Evolutionary conservation across 1,140 invertebrate species (phyloP).

Genomic region (Bilobella aurantiaca): DNA sequence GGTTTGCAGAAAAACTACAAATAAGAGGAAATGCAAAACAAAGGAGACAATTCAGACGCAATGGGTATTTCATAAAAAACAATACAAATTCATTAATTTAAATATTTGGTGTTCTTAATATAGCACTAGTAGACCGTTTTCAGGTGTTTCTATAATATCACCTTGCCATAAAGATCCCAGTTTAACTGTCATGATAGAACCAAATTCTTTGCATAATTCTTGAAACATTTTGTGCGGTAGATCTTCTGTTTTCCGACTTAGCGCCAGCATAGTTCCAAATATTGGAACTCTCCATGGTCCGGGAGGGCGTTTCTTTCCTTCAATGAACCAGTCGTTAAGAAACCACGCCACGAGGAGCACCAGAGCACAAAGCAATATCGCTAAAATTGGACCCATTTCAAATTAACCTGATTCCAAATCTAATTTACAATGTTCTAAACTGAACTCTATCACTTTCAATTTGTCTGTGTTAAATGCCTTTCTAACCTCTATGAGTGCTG

Average conservation of each 20-base stretch:
- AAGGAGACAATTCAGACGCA: no score
- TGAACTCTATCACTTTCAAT: no score
- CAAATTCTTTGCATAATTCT: not conserved
- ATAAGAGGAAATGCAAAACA: not conserved
- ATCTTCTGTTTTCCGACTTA: not conserved
- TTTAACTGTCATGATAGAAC: not conserved
- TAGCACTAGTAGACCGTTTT: no score
- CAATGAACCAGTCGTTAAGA: not conserved
- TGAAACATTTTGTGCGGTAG: not conserved
- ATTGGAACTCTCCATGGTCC: not conserved
- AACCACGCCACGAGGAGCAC: not conserved
- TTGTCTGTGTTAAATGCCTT: no score
- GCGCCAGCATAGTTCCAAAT: not conserved
- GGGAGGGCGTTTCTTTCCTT: not conserved
- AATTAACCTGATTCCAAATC: no score
- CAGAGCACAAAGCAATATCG: not conserved
- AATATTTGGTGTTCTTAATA: no score
- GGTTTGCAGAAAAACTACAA: no score
- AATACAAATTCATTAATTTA: no score
- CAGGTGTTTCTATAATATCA: no score
- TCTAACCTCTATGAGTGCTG: no score
- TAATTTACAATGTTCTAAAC: no score
- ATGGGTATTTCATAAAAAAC: no score
- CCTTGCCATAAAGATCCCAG: not conserved
- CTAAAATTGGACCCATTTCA: not conserved